Evolutionary conservation across 2,888 invertebrate species (phyloP), one percentile per base, ranked within the genome.

Genomic region (Parapristionchus giblindavisi): DNA sequence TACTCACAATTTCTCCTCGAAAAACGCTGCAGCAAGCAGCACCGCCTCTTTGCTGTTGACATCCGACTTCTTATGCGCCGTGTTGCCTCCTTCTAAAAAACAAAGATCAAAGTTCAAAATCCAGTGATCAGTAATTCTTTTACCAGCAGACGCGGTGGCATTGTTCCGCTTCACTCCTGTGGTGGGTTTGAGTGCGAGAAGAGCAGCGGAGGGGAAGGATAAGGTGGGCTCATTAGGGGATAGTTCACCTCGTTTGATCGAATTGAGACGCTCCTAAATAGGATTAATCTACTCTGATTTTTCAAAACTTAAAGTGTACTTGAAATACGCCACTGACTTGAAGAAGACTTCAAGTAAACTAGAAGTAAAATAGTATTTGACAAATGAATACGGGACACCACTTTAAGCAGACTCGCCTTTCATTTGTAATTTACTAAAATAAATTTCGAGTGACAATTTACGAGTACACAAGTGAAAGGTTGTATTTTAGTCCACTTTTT

Each of bases 1-100:
- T 3, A 24, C 70, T 70, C 52, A 58, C 71, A 32, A n/a, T 29
- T 32, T 72, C 40, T 72, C 72, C 36, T 58, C 60, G 27, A 48
- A 27, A 32, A 40, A 83, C 6, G 79, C 77, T 11, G 83, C 79
- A 27, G 56, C 66, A 38, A 83, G 74, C 6, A 74, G 77, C 36
- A 82, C 84, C 21, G 71, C 75, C 60, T 83, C 83, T 43, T 85
- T 83, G 43, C 80, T 81, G 78, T 85, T 87, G 60, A 87, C 87
- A 71, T 87, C 87, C 11, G 85, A 84, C 75, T 87, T 87, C 65
- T 87, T 87, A 75, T 86, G 87, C 0, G 87, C 84, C 14, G 87
- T 83, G 65, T 83, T 83, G 21, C 83, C 80, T 2, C 78, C 77
- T 27, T 70, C 76, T 74, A n/a, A 2, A 74, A 73, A 3, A 11